Conservation (phyloP, 2,113 vertebrate genomes). For the Cynocephalus volans region DNA sequence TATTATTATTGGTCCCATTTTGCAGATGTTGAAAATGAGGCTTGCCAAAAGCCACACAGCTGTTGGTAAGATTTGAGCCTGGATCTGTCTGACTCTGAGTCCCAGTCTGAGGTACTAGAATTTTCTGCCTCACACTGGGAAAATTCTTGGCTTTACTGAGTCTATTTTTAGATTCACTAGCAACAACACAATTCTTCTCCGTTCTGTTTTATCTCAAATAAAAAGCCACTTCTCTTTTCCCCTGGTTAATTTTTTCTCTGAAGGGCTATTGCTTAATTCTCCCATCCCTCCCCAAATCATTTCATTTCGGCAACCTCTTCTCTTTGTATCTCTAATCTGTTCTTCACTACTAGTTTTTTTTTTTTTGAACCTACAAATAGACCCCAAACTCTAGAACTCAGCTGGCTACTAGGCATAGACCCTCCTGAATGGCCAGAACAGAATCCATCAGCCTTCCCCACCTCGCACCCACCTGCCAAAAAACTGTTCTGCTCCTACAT, state of each 20-base stretch:
- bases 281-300: not conserved
- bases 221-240: not conserved
- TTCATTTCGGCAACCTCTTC: not conserved
- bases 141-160: not conserved
- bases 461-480: not conserved
- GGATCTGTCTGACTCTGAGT: not conserved
- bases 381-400: not conserved
- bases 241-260: not conserved
- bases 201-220: not conserved
- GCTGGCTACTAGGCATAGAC: not conserved
- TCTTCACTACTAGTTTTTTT: not conserved
- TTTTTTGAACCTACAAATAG: not conserved
- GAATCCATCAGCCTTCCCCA: not conserved
- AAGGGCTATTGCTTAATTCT: not conserved
- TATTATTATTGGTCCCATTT: not conserved
- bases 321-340: not conserved
- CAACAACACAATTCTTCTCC: not conserved
- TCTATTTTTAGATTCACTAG: not conserved
- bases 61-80: not conserved
- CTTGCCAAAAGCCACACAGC: not conserved
- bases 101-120: not conserved
- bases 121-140: not conserved
- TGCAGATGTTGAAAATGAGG: not conserved
- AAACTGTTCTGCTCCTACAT: not conserved
- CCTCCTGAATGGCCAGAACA: not conserved